Percentiles rank a stretch among this genome's conserved stretches.
These are phyloP conservation scores for Dasyornis broadbenti DNA, from an alignment of 2,113 vertebrate genomes.

Conservation along the genomic window DNA sequence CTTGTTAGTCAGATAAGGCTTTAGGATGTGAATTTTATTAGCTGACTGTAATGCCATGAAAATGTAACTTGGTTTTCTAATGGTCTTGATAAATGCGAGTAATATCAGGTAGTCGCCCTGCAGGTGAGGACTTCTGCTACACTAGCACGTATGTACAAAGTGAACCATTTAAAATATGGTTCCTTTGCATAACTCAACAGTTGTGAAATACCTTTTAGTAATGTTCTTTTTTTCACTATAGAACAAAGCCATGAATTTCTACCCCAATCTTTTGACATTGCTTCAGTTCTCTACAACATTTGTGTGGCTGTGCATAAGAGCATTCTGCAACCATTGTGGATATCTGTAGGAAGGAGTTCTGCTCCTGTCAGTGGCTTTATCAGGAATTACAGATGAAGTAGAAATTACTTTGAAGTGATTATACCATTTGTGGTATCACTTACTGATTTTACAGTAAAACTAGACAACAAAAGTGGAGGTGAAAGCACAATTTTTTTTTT, in stretches of 20 bases:
- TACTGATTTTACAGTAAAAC: conserved; percentile 63
- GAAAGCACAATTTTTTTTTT: conserved; percentile 12
- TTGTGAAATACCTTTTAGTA: neutral
- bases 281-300: neutral
- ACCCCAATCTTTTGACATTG: neutral
- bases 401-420: conserved; percentile 44
- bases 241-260: neutral
- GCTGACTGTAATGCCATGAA: neutral
- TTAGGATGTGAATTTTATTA: neutral
- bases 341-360: neutral
- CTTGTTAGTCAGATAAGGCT: neutral
- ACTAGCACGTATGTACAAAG: neutral
- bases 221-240: neutral
- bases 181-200: neutral
- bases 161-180: neutral
- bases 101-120: neutral
- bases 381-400: conserved; percentile 16
- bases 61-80: neutral
- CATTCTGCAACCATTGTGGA: neutral
- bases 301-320: neutral
- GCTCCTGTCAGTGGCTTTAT: conserved; percentile 11
- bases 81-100: neutral
- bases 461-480: conserved; percentile 16
- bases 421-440: conserved; percentile 10
- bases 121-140: neutral